phyloP scores from a whole-genome alignment of 2,888 invertebrate species.

The Pachydiplax longipennis region DNA sequence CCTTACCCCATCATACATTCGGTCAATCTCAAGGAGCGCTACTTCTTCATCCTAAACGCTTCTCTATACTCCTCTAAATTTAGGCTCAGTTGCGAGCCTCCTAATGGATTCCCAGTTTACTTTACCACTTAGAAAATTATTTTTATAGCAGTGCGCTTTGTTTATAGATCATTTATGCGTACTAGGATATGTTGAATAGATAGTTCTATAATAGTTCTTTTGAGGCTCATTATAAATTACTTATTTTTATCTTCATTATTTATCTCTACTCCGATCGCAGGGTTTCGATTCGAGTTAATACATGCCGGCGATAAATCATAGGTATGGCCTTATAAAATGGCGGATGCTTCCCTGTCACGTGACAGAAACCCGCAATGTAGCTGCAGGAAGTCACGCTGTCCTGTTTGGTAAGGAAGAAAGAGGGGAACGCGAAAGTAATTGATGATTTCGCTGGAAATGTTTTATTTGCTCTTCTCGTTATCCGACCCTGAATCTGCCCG shows the following conservation, averaged over 20 bases:
- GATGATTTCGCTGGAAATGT: not conserved
- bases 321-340: not conserved
- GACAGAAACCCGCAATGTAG: not conserved
- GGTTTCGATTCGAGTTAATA: not conserved
- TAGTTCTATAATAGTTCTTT: too few species aligned
- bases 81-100: not conserved
- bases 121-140: too few species aligned
- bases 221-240: too few species aligned
- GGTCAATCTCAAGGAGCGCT: not conserved
- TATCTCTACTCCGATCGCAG: not conserved
- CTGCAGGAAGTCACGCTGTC: not conserved
- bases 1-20: not conserved
- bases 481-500: not conserved
- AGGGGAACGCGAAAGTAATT: not conserved
- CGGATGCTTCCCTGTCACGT: not conserved
- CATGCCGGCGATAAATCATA: constrained; percentile 8
- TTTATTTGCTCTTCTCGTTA: not conserved
- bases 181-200: too few species aligned
- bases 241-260: not conserved
- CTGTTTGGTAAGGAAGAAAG: not conserved
- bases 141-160: too few species aligned
- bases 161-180: too few species aligned
- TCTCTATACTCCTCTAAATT: not conserved
- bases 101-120: too few species aligned
- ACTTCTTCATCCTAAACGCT: not conserved